A percentile compares a stretch with the other conserved stretches of the same genome.
phyloP scores from a whole-genome alignment of 2,888 invertebrate species.

The Cosmia trapezina region DNA sequence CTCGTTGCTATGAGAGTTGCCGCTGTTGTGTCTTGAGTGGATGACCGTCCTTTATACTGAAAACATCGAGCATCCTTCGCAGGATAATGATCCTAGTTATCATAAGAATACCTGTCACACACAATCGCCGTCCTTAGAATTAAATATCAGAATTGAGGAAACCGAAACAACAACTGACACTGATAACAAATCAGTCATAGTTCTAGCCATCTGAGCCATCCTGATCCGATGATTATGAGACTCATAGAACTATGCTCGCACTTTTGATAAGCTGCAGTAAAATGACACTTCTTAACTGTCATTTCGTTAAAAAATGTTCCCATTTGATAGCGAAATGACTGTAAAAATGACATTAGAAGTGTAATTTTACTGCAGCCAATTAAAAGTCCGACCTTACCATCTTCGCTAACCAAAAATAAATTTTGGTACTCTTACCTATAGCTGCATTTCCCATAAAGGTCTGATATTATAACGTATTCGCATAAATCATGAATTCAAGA shows the following conservation, averaged over 20 bases:
- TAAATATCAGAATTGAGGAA: background rate
- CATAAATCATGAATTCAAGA: constrained; percentile 54
- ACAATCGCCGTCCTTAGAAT: no score
- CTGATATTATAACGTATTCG: constrained; percentile 39
- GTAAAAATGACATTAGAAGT: no score
- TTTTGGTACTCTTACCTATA: no score
- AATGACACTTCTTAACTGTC: no score
- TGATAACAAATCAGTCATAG: background rate
- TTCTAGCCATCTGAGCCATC: background rate
- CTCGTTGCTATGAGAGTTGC: constrained; percentile 8
- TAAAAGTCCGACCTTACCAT: no score
- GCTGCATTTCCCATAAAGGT: background rate
- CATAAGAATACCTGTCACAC: background rate
- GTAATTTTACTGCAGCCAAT: no score
- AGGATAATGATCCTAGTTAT: no score
- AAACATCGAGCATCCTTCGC: background rate
- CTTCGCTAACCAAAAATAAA: no score
- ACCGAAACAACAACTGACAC: background rate
- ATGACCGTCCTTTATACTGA: background rate
- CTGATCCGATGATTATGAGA: background rate
- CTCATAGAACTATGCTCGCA: background rate
- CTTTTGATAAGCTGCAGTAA: no score
- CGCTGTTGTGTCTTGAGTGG: background rate
- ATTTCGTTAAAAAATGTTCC: no score
- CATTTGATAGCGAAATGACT: no score